These are phyloP conservation scores for Apocheima hispidaria DNA, from an alignment of 2,888 invertebrate species.

Conservation along the genomic window DNA sequence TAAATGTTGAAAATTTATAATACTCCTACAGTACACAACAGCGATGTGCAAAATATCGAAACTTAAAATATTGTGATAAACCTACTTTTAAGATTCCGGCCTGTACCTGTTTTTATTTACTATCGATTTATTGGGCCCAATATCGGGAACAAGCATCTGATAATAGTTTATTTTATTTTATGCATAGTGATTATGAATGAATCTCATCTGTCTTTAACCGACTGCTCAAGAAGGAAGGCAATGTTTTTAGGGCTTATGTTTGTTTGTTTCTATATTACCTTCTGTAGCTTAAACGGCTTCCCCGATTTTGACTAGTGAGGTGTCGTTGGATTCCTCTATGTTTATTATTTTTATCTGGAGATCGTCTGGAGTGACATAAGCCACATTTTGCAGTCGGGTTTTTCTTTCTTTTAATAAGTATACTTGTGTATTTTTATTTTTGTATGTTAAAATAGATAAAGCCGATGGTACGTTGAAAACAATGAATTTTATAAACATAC, in stretches of 20 bases:
- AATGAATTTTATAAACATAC: neutral
- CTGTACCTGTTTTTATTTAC: slow-evolving; percentile 20
- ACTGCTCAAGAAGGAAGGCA: too few relatives aligned
- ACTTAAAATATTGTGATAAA: neutral
- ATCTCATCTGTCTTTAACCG: too few relatives aligned
- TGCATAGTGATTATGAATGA: slow-evolving; percentile 8
- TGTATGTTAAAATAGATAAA: neutral
- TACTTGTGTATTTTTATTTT: neutral
- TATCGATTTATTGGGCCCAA: neutral
- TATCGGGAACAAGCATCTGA: neutral
- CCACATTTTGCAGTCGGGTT: too few relatives aligned
- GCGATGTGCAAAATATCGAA: too few relatives aligned
- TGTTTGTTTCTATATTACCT: too few relatives aligned
- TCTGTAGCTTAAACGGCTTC: too few relatives aligned
- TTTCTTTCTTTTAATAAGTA: too few relatives aligned
- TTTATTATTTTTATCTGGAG: slow-evolving; percentile 1
- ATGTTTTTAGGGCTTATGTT: too few relatives aligned
- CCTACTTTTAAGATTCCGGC: slow-evolving; percentile 1
- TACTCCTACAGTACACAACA: too few relatives aligned
- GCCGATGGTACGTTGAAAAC: neutral
- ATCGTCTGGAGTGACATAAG: neutral
- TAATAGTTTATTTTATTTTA: slow-evolving; percentile 4
- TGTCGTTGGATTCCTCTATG: too few relatives aligned
- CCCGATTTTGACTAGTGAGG: too few relatives aligned
- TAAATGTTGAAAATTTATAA: neutral